Conservation (phyloP, 1,140 invertebrate genomes). For the Chelonus insularis region DNA sequence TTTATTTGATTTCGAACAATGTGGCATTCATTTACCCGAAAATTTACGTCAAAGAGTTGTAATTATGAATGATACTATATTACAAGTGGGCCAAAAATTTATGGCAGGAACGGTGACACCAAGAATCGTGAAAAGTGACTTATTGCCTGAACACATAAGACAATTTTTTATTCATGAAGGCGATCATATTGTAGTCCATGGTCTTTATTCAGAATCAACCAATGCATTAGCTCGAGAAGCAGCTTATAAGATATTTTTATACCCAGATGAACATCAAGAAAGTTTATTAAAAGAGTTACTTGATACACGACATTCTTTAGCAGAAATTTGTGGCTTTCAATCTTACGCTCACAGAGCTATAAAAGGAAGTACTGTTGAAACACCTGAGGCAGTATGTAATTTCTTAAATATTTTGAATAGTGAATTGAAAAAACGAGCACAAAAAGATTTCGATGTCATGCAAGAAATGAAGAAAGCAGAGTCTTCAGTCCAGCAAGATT, state of each 20-base stretch:
- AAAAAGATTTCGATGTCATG: slow-evolving; percentile 75
- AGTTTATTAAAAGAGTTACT: slow-evolving; percentile 74
- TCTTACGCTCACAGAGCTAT: slow-evolving; percentile 88
- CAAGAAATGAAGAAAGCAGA: slow-evolving; percentile 71
- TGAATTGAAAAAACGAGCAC: slow-evolving; percentile 67
- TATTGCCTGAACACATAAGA: slow-evolving; percentile 72
- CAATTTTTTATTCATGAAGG: slow-evolving; percentile 75
- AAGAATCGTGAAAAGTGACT: slow-evolving; percentile 65
- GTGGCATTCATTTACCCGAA: slow-evolving; percentile 91
- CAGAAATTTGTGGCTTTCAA: slow-evolving; percentile 82
- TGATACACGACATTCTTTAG: slow-evolving; percentile 74
- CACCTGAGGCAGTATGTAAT: slow-evolving; percentile 73
- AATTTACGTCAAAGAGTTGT: slow-evolving; percentile 76
- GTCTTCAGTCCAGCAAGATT: slow-evolving; percentile 46
- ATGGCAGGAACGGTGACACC: slow-evolving; percentile 75
- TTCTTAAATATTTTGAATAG: slow-evolving; percentile 81
- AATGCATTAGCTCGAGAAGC: slow-evolving; percentile 82
- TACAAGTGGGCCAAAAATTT: slow-evolving; percentile 81
- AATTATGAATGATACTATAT: slow-evolving; percentile 77
- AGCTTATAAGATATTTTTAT: slow-evolving; percentile 84
- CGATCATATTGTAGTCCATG: slow-evolving; percentile 73
- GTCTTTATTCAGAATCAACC: slow-evolving; percentile 80
- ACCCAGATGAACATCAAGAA: slow-evolving; percentile 79
- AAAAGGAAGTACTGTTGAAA: slow-evolving; percentile 83
- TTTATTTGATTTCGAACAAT: slow-evolving; percentile 95